A percentile compares a stretch with the other conserved stretches of the same genome.
phyloP scores from a whole-genome alignment of 2,888 invertebrate species.

The Idaea straminata region DNA sequence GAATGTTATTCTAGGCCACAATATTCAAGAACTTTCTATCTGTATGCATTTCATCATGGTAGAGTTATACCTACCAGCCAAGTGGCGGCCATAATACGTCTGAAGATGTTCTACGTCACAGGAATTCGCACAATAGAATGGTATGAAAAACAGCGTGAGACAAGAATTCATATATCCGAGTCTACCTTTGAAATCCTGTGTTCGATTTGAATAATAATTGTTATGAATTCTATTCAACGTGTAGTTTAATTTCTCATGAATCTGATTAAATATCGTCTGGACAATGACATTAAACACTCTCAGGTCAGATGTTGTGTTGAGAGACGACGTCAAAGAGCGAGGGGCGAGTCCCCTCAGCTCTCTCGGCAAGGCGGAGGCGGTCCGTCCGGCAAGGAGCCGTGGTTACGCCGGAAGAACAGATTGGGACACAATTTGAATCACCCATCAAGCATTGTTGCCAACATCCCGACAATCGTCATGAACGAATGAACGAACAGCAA shows the following conservation, averaged over 20 bases:
- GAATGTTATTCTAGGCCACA: neutral
- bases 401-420: conserved; percentile 61
- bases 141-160: neutral
- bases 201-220: neutral
- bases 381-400: neutral
- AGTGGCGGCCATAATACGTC: neutral
- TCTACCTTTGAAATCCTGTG: neutral
- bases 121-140: neutral
- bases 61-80: neutral
- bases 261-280: neutral
- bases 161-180: neutral
- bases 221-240: neutral
- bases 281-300: neutral
- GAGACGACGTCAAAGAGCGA: conserved; percentile 16
- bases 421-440: conserved; percentile 74
- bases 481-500: conserved; percentile 31
- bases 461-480: conserved; percentile 51
- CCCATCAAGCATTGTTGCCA: conserved; percentile 57
- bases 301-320: neutral
- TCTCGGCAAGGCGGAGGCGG: neutral
- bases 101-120: no score
- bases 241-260: neutral
- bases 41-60: neutral
- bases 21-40: neutral
- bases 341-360: conserved; percentile 15